Evolutionary conservation across 2,113 vertebrate species (phyloP).

Genomic region (Barbus barbus): DNA sequence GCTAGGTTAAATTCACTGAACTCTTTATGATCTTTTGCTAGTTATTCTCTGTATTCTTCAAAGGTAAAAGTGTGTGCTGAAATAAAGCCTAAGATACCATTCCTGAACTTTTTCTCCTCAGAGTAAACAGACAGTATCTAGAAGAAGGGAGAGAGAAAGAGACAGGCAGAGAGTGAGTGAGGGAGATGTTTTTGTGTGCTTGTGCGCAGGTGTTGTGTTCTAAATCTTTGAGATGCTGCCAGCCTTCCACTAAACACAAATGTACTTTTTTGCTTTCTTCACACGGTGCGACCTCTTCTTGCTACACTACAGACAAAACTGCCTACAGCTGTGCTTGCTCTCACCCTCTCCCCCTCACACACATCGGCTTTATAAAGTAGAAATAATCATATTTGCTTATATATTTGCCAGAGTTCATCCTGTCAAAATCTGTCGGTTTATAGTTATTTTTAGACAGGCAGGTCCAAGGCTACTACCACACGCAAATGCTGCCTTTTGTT

Average conservation of each 20-base stretch:
- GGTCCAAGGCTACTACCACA: neutral
- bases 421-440: neutral
- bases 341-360: constrained; percentile 11
- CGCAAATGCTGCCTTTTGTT: constrained; percentile 3
- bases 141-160: neutral
- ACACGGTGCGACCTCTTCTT: constrained; percentile 4
- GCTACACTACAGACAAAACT: constrained; percentile 27
- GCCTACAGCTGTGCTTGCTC: constrained; percentile 40
- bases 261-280: constrained; percentile 22
- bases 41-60: too few relatives aligned
- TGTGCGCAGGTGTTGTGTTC: constrained; percentile 4
- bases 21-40: too few relatives aligned
- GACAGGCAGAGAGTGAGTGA: neutral
- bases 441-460: constrained; percentile 26
- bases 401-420: constrained; percentile 16
- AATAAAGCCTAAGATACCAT: too few relatives aligned
- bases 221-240: constrained; percentile 35
- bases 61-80: too few relatives aligned
- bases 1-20: too few relatives aligned
- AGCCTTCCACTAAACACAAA: constrained; percentile 20
- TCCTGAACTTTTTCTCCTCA: neutral
- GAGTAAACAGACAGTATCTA: neutral
- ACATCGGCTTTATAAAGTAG: constrained; percentile 10
- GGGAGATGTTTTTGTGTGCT: constrained; percentile 24
- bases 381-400: constrained; percentile 20